Evolutionary conservation across 2,888 invertebrate genomes (phyloP).

Genomic region (Terebella lapidaria): DNA sequence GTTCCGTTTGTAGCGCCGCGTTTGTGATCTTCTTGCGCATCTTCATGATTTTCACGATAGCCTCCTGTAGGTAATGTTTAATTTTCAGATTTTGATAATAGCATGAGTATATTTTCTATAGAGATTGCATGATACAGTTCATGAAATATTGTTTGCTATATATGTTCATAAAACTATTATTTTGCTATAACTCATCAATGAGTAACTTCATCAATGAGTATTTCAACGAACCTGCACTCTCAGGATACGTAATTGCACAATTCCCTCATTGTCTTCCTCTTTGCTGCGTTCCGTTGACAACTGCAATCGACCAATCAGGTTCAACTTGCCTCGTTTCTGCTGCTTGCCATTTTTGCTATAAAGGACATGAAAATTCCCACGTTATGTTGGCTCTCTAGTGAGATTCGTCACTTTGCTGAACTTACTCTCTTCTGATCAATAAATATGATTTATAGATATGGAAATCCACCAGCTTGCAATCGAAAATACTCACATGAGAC

Average conservation of each 20-base stretch:
- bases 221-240: conserved; percentile 70
- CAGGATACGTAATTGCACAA: conserved; percentile 90
- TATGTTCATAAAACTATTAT: too few species aligned
- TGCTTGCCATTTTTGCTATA: conserved; percentile 86
- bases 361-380: neutral
- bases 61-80: conserved; percentile 73
- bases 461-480: too few species aligned
- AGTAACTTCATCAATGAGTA: too few species aligned
- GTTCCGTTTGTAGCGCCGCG: conserved; percentile 90
- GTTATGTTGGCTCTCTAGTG: too few species aligned
- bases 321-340: conserved; percentile 91
- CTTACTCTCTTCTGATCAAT: too few species aligned
- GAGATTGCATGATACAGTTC: too few species aligned
- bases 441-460: too few species aligned
- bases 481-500: conserved; percentile 67
- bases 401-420: too few species aligned
- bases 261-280: conserved; percentile 97
- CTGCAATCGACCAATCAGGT: conserved; percentile 91
- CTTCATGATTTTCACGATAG: conserved; percentile 97
- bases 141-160: too few species aligned
- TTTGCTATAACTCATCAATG: too few species aligned
- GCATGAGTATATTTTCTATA: too few species aligned
- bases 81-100: too few species aligned
- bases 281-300: conserved; percentile 90
- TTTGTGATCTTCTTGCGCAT: conserved; percentile 93